A percentile compares a stretch with the other conserved stretches of the same genome.
Evolutionary conservation across 2,888 invertebrate species (phyloP).

Genomic region (Oeneis ivallda): DNA sequence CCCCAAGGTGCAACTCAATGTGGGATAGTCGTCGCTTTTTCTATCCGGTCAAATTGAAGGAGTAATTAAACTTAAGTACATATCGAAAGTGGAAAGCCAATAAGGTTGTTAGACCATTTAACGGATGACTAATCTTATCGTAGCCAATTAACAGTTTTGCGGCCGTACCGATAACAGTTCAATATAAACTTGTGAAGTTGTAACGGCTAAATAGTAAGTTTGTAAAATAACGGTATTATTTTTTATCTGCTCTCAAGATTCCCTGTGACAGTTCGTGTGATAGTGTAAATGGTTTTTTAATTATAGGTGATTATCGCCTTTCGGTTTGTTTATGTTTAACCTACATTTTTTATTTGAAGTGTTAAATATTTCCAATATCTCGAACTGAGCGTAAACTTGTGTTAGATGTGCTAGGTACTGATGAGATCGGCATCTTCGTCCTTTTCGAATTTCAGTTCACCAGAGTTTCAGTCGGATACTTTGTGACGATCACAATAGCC

Average conservation of each 20-base stretch:
- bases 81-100: constrained; percentile 4
- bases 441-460: too few species aligned
- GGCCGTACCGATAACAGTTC: constrained; percentile 31
- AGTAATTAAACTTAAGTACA: background rate
- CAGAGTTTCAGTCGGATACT: too few species aligned
- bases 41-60: background rate
- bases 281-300: constrained; percentile 16
- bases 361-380: too few species aligned
- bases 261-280: constrained; percentile 7
- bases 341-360: background rate
- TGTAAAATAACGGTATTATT: constrained; percentile 11
- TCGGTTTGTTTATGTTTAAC: background rate
- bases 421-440: too few species aligned
- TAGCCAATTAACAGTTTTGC: constrained; percentile 50
- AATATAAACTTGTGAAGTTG: constrained; percentile 3
- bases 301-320: background rate
- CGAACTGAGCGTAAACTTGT: too few species aligned
- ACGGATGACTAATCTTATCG: constrained; percentile 54
- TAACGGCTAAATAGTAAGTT: constrained; percentile 12
- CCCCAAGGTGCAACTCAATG: too few species aligned
- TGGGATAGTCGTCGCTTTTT: too few species aligned
- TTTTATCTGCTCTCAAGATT: constrained; percentile 15
- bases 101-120: constrained; percentile 40
- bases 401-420: too few species aligned
- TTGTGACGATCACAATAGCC: too few species aligned